phyloP scores from a whole-genome alignment of 2,797 vertebrate species.

The Crocidura indochinensis region DNA sequence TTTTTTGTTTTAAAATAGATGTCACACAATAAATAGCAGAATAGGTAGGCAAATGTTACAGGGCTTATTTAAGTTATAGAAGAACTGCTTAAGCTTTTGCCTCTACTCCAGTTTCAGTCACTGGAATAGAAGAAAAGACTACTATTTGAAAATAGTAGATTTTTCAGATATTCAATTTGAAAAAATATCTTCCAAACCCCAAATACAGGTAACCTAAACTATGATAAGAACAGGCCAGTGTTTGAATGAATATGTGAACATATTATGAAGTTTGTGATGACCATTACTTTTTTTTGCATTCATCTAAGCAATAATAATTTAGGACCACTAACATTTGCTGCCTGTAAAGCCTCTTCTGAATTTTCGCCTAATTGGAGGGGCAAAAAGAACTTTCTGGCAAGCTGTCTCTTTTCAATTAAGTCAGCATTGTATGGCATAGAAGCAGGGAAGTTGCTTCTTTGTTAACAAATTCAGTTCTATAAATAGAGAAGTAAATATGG shows the following conservation, averaged over 20 bases:
- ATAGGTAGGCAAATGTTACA: constrained; percentile 31
- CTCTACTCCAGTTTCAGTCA: constrained; percentile 10
- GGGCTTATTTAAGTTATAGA: constrained; percentile 71
- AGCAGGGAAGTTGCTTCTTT: constrained; percentile 41
- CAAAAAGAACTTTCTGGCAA: neutral
- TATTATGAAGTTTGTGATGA: neutral
- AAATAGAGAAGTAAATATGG: constrained; percentile 5
- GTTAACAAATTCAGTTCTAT: constrained; percentile 57
- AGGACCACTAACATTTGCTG: constrained; percentile 70
- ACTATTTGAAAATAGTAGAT: too few species aligned
- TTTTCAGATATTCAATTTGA: neutral
- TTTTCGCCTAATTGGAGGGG: constrained; percentile 51
- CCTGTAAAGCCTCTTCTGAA: constrained; percentile 72
- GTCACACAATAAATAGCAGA: constrained; percentile 46
- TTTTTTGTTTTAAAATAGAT: constrained; percentile 42
- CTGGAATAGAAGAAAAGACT: constrained; percentile 55
- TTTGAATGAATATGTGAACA: neutral
- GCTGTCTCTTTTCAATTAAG: constrained; percentile 62
- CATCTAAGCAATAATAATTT: constrained; percentile 70
- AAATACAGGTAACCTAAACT: neutral
- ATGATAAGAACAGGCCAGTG: neutral
- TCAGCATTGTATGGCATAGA: constrained; percentile 53
- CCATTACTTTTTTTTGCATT: constrained; percentile 54
- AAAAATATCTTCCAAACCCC: neutral
- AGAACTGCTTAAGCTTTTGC: constrained; percentile 26